Evolutionary conservation across 2,797 vertebrate genomes (phyloP), one percentile per base, ranked within the genome.

Genomic region (Eulemur albifrons): DNA sequence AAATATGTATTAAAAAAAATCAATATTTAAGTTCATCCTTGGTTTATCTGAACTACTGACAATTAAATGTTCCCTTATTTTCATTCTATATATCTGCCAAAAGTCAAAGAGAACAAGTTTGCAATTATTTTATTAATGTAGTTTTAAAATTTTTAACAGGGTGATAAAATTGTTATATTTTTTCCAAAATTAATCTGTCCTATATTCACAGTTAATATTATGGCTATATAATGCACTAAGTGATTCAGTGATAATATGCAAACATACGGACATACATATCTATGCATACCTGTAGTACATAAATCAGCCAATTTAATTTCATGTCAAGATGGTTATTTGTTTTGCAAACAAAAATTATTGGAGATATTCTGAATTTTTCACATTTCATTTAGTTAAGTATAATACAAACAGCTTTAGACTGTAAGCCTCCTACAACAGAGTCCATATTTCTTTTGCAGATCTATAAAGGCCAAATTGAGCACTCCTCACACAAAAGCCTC

Each of bases 271-370:
- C 20, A 69, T 9, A 57, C 10, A 59, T 30, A 57, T 13, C 14
- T 63, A 54, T 35, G 11, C 1, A 59, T 30, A 79, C 8, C 10
- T 63, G 18, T 45, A 21, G 4, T 54, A 48, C 21, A 85, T 67
- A 92, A 81, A 82, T 54, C n/a, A 63, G 80, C 6, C 61, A 92
- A 20, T 82, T 95, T 79, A 84, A 90, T 84, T 84, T 93, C 35
- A 77, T 45, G n/a, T 50, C 69, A 32, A 77, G 59, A 85, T 88
- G 13, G 15, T 12, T 90, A 35, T 57, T 91, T 80, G 69, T 67
- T 93, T 88, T 88, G 5, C 75, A 86, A 93, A 48, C 40, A 81
- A 79, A 95, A 63, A 76, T 70, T 69, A 52, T 23, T 52, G 43
- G 35, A 90, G 0, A 30, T 43, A 54, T 35, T 59, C 15, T 76